Conservation (phyloP, 1,140 invertebrate species). For the Argopecten irradians region DNA sequence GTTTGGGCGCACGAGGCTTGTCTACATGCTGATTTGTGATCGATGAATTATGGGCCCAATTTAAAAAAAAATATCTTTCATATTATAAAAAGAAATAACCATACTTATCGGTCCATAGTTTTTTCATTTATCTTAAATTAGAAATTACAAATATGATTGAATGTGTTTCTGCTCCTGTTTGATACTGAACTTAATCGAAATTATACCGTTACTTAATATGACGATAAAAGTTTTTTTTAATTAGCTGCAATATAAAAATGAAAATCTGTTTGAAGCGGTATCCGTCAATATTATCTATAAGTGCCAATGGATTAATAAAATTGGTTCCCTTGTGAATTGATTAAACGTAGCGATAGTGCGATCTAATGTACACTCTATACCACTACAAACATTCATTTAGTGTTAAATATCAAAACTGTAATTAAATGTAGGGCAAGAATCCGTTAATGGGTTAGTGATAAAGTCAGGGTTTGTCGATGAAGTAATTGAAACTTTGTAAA, state of each 20-base stretch:
- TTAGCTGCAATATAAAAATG: neutral
- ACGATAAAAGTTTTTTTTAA: no score
- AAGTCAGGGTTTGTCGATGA: neutral
- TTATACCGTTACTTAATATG: no score
- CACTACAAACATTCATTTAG: neutral
- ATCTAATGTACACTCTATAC: neutral
- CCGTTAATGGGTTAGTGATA: neutral
- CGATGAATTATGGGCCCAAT: no score
- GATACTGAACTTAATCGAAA: no score
- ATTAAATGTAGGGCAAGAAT: neutral
- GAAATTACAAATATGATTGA: no score
- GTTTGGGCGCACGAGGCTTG: no score
- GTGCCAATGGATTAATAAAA: neutral
- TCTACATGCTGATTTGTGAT: no score
- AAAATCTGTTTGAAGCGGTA: neutral
- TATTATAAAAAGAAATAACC: no score
- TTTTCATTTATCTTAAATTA: no score
- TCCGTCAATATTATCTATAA: neutral
- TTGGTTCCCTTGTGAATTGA: neutral
- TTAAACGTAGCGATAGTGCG: neutral
- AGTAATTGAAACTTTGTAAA: neutral
- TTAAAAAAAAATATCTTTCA: no score
- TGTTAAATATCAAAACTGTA: neutral
- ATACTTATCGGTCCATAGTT: no score
- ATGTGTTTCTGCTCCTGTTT: no score